Conservation (phyloP, 2,113 vertebrate species). For the Charadrius vociferus region DNA sequence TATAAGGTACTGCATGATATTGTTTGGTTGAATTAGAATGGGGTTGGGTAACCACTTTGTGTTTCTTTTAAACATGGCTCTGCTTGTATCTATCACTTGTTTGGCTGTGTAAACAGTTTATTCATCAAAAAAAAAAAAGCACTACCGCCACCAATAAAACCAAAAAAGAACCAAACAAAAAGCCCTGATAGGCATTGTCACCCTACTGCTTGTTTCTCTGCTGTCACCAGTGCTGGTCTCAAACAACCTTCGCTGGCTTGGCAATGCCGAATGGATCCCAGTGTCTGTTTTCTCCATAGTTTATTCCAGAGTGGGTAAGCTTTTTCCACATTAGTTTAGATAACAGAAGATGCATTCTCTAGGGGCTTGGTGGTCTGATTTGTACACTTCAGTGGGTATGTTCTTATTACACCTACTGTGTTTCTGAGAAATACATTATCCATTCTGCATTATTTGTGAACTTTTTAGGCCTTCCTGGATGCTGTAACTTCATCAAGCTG, state of each 20-base stretch:
- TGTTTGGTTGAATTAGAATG: not conserved
- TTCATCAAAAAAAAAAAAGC: not conserved
- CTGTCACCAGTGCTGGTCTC: not conserved
- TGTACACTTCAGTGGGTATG: not conserved
- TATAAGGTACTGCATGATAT: constrained; percentile 84
- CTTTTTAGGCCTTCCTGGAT: not conserved
- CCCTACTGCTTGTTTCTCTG: not conserved
- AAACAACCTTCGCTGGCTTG: not conserved
- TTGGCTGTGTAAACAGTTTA: not conserved
- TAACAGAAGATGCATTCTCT: not conserved
- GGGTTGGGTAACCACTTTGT: not conserved
- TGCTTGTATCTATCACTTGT: not conserved
- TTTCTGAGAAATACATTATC: not conserved
- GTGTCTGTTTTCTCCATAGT: not conserved
- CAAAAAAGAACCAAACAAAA: not conserved
- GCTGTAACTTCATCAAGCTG: not conserved
- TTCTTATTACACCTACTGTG: not conserved
- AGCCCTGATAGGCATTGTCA: not conserved
- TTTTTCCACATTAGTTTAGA: not conserved
- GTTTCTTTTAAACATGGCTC: not conserved
- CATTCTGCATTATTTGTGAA: not conserved
- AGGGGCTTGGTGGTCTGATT: not conserved
- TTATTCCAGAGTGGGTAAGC: not conserved
- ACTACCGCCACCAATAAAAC: not conserved
- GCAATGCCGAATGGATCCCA: accelerated